Conservation (phyloP, 2,113 vertebrate species). For the Anthoscopus minutus region DNA sequence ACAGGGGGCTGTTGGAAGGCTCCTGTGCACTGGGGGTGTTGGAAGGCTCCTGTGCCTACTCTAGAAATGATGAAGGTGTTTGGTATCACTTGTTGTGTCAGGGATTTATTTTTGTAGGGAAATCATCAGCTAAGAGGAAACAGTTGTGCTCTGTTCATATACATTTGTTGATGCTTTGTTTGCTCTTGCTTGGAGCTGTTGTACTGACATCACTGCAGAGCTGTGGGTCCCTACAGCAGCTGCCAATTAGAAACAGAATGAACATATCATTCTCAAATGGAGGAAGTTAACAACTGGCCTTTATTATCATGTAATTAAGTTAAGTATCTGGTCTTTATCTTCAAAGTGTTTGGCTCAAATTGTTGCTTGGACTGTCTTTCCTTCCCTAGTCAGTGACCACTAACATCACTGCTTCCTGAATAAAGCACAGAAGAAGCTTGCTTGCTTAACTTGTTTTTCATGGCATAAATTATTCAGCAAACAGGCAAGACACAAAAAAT, state of each 20-base stretch:
- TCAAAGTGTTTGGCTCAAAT: not conserved
- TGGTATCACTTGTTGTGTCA: not conserved
- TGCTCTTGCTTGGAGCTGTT: not conserved
- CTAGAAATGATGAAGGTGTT: not conserved
- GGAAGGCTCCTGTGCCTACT: not conserved
- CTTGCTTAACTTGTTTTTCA: not conserved
- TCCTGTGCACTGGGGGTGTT: too few species aligned
- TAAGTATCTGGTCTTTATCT: constrained; percentile 23
- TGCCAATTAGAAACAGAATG: constrained; percentile 13
- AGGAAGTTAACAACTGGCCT: constrained; percentile 21
- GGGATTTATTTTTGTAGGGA: not conserved
- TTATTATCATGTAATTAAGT: constrained; percentile 35
- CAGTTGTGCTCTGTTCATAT: not conserved
- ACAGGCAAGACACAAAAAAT: not conserved
- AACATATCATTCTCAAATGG: not conserved
- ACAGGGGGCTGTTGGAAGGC: not conserved
- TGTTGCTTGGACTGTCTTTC: not conserved
- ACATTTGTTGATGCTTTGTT: not conserved
- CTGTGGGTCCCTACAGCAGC: not conserved
- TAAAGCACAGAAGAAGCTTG: not conserved
- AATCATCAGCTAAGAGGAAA: constrained; percentile 6
- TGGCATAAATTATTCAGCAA: not conserved
- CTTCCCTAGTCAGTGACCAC: not conserved
- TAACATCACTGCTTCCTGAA: not conserved
- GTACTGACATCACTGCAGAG: constrained; percentile 15